These are phyloP conservation scores for Agrilus biguttatus DNA, from an alignment of 2,888 invertebrate genomes.

Conservation along the genomic window DNA sequence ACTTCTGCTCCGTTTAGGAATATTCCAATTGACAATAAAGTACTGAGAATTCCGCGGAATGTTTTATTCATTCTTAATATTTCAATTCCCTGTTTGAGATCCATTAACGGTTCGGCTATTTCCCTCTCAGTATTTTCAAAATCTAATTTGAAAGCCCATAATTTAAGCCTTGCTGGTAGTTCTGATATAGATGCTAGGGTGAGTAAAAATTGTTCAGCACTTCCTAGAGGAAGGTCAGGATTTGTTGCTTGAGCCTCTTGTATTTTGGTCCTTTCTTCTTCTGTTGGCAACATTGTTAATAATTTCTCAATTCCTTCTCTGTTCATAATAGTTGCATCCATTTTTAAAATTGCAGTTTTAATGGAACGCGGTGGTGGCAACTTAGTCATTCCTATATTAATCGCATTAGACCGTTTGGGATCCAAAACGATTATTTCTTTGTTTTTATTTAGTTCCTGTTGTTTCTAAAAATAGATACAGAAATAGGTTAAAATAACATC, in stretches of 20 bases:
- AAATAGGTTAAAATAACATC: background rate
- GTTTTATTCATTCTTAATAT: conserved; percentile 83
- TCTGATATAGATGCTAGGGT: conserved; percentile 93
- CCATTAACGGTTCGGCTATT: conserved; percentile 97
- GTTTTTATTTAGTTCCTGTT: conserved; percentile 70
- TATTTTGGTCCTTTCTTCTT: conserved; percentile 82
- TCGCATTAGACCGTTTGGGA: conserved; percentile 95
- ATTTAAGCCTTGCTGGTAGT: conserved; percentile 77
- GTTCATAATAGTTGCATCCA: conserved; percentile 97
- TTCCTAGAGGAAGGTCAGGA: conserved; percentile 82
- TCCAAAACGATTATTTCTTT: conserved; percentile 90
- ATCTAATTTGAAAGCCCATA: conserved; percentile 98
- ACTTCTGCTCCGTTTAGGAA: conserved; percentile 87
- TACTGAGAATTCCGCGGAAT: conserved; percentile 87
- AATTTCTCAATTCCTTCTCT: conserved; percentile 97
- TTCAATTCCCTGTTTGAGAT: conserved; percentile 92
- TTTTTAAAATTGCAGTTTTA: conserved; percentile 97
- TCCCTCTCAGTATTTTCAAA: conserved; percentile 96
- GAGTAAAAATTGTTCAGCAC: conserved; percentile 96
- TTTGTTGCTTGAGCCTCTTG: conserved; percentile 88
- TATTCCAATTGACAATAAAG: conserved; percentile 87
- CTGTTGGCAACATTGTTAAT: conserved; percentile 91
- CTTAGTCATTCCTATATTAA: conserved; percentile 98
- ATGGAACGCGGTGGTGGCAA: conserved; percentile 95
- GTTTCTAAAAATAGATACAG: conserved; percentile 40